Evolutionary conservation across 2,888 invertebrate species (phyloP).

Genomic region (Eutolmus rufibarbis): DNA sequence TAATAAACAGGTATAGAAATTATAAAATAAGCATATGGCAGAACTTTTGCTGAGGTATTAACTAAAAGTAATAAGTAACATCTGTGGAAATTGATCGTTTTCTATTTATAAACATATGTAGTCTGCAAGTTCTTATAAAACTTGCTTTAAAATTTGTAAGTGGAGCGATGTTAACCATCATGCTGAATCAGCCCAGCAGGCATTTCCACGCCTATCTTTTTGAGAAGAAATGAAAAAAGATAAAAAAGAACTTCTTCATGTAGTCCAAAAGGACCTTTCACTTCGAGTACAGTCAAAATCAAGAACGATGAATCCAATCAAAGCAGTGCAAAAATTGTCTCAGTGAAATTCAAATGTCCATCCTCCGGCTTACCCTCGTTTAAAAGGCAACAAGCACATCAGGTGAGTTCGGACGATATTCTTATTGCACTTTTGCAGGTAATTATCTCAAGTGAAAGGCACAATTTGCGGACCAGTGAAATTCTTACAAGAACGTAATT

Average conservation of each 20-base stretch:
- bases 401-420: not conserved
- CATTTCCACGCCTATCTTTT: not conserved
- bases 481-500: slow-evolving; percentile 31
- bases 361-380: not conserved
- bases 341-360: not conserved
- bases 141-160: not conserved
- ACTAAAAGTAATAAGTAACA: not conserved
- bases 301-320: not conserved
- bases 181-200: not conserved
- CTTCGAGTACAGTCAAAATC: not conserved
- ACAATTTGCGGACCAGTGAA: slow-evolving; percentile 21
- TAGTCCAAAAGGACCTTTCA: not conserved
- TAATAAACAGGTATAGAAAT: too few relatives aligned
- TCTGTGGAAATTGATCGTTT: not conserved
- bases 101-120: not conserved
- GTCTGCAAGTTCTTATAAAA: not conserved
- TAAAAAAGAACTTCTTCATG: not conserved
- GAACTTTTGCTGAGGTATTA: too few relatives aligned
- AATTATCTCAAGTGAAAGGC: slow-evolving; percentile 35
- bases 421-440: not conserved
- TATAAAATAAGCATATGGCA: too few relatives aligned
- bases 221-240: not conserved
- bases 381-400: not conserved
- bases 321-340: not conserved
- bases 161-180: not conserved